These are phyloP conservation scores for Mythimna vitellina DNA, from an alignment of 2,888 invertebrate species.

Conservation along the genomic window DNA sequence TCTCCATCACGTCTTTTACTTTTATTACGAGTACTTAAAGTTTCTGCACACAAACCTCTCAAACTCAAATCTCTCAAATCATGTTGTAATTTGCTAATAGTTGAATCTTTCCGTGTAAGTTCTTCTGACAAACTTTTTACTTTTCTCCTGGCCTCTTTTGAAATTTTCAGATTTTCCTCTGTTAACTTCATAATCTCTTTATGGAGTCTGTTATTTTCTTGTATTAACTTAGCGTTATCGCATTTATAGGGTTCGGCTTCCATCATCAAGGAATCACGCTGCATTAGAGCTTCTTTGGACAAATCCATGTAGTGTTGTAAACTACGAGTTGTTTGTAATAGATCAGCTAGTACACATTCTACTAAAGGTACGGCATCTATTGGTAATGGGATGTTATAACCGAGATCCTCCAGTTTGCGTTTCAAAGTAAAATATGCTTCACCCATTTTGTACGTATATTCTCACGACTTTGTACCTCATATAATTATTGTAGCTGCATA, in stretches of 20 bases:
- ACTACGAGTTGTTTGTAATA: conserved; percentile 96
- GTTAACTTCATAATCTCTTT: conserved; percentile 92
- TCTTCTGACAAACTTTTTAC: conserved; percentile 92
- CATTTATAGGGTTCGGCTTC: conserved; percentile 95
- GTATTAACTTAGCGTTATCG: conserved; percentile 94
- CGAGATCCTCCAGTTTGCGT: conserved; percentile 94
- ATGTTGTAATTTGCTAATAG: conserved; percentile 84
- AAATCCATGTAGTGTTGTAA: conserved; percentile 95
- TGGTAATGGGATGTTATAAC: conserved; percentile 94
- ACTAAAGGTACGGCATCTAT: conserved; percentile 95
- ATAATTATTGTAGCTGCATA: neutral
- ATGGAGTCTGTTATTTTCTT: conserved; percentile 94
- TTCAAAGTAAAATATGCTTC: conserved; percentile 88
- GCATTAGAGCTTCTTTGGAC: conserved; percentile 93
- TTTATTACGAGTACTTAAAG: conserved; percentile 85
- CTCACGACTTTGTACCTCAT: neutral
- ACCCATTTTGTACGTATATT: conserved; percentile 76
- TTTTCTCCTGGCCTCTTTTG: conserved; percentile 91
- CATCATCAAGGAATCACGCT: conserved; percentile 92
- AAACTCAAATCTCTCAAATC: conserved; percentile 85
- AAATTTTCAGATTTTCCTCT: conserved; percentile 91
- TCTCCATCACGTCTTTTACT: conserved; percentile 79
- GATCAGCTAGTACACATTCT: conserved; percentile 94
- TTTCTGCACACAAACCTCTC: conserved; percentile 86
- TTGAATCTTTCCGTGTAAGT: conserved; percentile 88